These are phyloP conservation scores for Tamandua tetradactyla DNA, from an alignment of 2,797 vertebrate species.

Conservation along the genomic window DNA sequence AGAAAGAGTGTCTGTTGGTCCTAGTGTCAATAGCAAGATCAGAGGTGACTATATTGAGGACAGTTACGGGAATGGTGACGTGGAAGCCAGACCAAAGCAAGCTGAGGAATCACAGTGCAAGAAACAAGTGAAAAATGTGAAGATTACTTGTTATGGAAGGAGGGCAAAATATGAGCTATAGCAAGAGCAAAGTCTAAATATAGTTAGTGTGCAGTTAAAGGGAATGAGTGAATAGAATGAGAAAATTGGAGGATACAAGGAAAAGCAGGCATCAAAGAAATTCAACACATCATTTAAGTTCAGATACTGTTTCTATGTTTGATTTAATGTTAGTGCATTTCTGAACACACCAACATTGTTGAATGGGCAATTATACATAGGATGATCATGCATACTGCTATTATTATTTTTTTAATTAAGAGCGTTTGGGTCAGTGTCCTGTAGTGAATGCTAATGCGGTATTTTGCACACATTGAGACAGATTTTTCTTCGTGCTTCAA, in stretches of 20 bases:
- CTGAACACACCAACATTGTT: neutral
- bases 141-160: neutral
- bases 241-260: neutral
- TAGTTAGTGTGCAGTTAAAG: neutral
- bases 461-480: slow-evolving; percentile 60
- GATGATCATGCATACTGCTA: slow-evolving; percentile 45
- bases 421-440: slow-evolving; percentile 67
- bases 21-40: neutral
- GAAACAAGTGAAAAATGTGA: neutral
- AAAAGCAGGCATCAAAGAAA: neutral
- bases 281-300: neutral
- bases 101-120: neutral
- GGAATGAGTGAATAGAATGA: neutral
- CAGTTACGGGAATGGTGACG: neutral
- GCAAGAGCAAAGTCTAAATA: neutral
- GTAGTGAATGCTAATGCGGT: slow-evolving; percentile 74
- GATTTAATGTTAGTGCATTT: neutral
- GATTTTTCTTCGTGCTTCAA: slow-evolving; percentile 81
- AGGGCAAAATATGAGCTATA: neutral
- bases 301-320: neutral
- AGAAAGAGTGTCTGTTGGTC: neutral
- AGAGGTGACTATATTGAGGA: neutral
- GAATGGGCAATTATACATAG: slow-evolving; percentile 26
- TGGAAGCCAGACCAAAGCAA: neutral
- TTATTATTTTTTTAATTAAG: slow-evolving; percentile 52